phyloP scores from a whole-genome alignment of 2,888 invertebrate species.

The Coecobrya sp. region DNA sequence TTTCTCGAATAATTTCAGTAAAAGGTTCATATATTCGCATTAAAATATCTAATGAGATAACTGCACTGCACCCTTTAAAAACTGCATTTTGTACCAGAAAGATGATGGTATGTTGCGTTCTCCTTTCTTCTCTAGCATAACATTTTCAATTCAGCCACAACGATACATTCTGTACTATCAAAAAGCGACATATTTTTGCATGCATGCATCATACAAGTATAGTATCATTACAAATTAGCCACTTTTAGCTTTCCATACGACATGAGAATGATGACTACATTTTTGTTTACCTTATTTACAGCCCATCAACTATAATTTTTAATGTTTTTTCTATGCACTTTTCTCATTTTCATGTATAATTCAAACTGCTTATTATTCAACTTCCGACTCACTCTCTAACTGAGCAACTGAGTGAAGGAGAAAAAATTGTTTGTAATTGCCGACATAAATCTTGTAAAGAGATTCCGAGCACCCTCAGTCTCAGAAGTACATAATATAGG shows the following conservation, averaged over 20 bases:
- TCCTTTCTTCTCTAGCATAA: neutral
- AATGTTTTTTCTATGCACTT: conserved; percentile 36
- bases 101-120: neutral
- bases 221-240: conserved; percentile 1
- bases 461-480: conserved; percentile 43
- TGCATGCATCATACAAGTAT: neutral
- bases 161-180: neutral
- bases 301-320: conserved; percentile 34
- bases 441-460: conserved; percentile 62
- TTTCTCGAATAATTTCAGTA: conserved; percentile 5
- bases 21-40: conserved; percentile 14
- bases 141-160: neutral
- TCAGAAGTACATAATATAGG: neutral
- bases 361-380: conserved; percentile 66
- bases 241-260: neutral
- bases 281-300: conserved; percentile 41
- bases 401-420: neutral
- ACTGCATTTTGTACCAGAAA: neutral
- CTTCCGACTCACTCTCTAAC: conserved; percentile 59
- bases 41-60: conserved; percentile 34
- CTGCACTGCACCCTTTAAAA: conserved; percentile 31
- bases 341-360: conserved; percentile 54
- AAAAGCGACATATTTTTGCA: neutral
- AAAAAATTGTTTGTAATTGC: conserved; percentile 62
- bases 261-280: neutral